Conservation (phyloP, 2,888 invertebrate genomes). For the Anthophora plumipes region DNA sequence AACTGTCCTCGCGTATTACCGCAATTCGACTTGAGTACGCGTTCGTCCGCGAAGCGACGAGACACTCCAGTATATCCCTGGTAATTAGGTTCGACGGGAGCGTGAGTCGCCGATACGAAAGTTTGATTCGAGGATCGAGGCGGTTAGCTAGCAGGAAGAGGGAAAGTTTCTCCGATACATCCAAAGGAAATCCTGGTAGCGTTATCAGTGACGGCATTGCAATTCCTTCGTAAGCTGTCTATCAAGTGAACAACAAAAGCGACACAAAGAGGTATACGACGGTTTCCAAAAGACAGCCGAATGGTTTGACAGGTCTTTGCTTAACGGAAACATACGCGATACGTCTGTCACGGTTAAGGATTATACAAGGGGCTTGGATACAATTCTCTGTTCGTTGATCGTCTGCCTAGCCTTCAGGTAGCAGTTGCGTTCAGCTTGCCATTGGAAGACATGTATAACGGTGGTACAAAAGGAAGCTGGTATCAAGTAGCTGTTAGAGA, state of each 20-base stretch:
- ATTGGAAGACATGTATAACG: too few species aligned
- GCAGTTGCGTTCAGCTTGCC: too few species aligned
- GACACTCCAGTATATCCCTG: background rate
- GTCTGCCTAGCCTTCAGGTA: constrained; percentile 1
- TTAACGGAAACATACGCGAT: constrained; percentile 10
- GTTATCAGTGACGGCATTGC: constrained; percentile 41
- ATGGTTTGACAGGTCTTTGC: constrained; percentile 39
- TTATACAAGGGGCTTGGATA: constrained; percentile 19
- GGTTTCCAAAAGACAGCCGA: constrained; percentile 32
- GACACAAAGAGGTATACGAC: constrained; percentile 24
- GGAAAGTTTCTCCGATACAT: constrained; percentile 36
- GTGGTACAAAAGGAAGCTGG: too few species aligned
- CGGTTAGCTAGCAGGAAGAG: background rate
- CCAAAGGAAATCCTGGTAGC: constrained; percentile 36
- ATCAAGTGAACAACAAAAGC: constrained; percentile 18
- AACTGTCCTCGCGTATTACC: background rate
- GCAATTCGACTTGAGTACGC: background rate
- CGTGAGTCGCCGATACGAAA: background rate
- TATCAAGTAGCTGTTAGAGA: too few species aligned
- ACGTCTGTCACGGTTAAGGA: constrained; percentile 29
- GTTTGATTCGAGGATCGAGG: background rate
- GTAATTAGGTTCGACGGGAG: constrained; percentile 25
- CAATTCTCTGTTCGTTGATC: constrained; percentile 13
- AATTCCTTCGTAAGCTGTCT: constrained; percentile 21
- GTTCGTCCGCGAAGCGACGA: background rate